Evolutionary conservation across 2,888 invertebrate genomes (phyloP).

Genomic region (Lasioglossum malachurum): DNA sequence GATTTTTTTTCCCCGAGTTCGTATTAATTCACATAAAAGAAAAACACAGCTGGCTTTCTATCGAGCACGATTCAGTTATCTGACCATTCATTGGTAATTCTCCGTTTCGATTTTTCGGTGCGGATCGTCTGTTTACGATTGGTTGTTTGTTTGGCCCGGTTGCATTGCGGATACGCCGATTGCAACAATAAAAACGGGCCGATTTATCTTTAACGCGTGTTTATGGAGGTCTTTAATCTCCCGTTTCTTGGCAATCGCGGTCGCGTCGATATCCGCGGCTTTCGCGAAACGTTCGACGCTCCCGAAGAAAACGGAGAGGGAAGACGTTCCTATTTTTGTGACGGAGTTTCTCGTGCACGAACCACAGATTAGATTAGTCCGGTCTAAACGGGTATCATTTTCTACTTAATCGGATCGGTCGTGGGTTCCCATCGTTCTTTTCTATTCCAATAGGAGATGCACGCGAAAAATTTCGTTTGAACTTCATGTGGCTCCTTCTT

Average conservation of each 20-base stretch:
- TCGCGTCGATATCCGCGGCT: not conserved
- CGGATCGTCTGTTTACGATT: slow-evolving; percentile 4
- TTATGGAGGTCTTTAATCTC: slow-evolving; percentile 21
- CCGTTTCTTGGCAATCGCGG: slow-evolving; percentile 26
- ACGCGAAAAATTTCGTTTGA: too few relatives aligned
- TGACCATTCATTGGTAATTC: not conserved
- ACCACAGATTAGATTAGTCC: slow-evolving; percentile 32
- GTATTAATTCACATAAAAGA: not conserved
- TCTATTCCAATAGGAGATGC: not conserved
- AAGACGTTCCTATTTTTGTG: slow-evolving; percentile 13
- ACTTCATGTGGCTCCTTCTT: too few relatives aligned
- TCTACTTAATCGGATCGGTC: not conserved
- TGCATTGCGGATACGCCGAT: not conserved
- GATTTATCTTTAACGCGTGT: slow-evolving; percentile 24
- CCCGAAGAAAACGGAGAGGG: not conserved
- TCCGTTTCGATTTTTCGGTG: not conserved
- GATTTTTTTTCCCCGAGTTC: not conserved
- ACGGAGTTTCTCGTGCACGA: slow-evolving; percentile 12
- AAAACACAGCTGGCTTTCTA: not conserved
- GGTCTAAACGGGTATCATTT: slow-evolving; percentile 12
- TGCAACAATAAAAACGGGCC: slow-evolving; percentile 20
- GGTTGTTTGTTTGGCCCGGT: not conserved
- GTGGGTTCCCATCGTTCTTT: not conserved
- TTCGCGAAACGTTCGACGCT: not conserved
- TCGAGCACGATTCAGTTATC: not conserved